Evolutionary conservation across 2,888 invertebrate genomes (phyloP), one percentile per base, ranked within the genome.

Genomic region (Hoplodrina blanda): DNA sequence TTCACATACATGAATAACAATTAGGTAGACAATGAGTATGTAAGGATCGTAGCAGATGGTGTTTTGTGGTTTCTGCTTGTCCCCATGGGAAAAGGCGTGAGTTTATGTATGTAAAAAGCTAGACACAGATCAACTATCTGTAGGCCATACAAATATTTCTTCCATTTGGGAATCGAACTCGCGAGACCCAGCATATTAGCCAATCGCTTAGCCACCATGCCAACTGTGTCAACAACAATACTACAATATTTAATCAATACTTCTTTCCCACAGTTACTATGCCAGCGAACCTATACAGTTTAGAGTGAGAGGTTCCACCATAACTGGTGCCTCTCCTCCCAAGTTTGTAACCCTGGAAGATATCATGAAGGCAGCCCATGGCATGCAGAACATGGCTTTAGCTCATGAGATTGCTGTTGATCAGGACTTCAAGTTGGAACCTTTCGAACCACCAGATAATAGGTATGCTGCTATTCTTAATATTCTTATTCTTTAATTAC

Each of bases 361-460:
- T 90, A 97, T 99, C 54, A 98, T 98, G 97, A 97, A 97, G 85
- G 98, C 98, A n/a, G 98, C 98, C 0, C 97, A 98, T 88, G 98
- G 98, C 3, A 97, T 99, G 95, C 97, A 98, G 84, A 99, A 99
- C 86, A 99, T 99, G 99, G 98, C 98, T 7, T 93, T 99, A 52
- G 99, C 99, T 0, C 99, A 99, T 95, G 99, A 99, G 93, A 99
- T 99, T 81, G 99, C 99, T 3, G 97, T 99, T 5, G 98, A 99
- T 91, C 97, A 98, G 75, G 98, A 99, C 89, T 99, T 99, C 87
- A 97, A 98, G 88, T 91, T 99, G 84, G 97, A 98, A 88, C 98
- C 98, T 69, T 97, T 97, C 86, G 98, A 98, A 81, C 98, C 98
- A 11, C 97, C 98, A 83, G 97, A 97, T 87, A 97, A 97, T 86